These are phyloP conservation scores for Meloidogyne exigua DNA, from an alignment of 1,140 invertebrate genomes.

Conservation along the genomic window DNA sequence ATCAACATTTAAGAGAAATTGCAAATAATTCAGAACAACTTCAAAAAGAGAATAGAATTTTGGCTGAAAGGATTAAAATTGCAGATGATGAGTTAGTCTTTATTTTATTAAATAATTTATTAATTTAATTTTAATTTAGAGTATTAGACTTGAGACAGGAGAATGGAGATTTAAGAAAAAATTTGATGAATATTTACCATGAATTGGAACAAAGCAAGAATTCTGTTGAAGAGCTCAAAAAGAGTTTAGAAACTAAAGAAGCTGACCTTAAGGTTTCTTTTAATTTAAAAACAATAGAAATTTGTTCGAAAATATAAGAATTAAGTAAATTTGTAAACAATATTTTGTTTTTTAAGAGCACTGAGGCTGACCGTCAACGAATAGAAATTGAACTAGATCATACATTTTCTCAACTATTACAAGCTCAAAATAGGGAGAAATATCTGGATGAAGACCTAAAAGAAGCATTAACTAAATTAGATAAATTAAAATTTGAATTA, in stretches of 20 bases:
- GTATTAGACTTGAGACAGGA: neutral
- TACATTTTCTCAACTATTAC: slow-evolving; percentile 5
- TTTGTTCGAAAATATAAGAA: no score
- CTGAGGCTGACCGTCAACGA: neutral
- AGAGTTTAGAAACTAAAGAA: neutral
- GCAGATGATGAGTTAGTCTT: slow-evolving; percentile 14
- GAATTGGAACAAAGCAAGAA: slow-evolving; percentile 18
- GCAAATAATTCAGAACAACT: slow-evolving; percentile 14
- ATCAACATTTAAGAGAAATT: slow-evolving; percentile 7
- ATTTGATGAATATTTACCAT: slow-evolving; percentile 1
- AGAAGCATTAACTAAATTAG: slow-evolving; percentile 15
- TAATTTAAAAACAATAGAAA: neutral
- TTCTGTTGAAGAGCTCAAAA: neutral
- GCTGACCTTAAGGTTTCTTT: slow-evolving; percentile 6
- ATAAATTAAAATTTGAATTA: slow-evolving; percentile 16
- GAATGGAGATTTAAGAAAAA: slow-evolving; percentile 6
- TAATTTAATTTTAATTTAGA: neutral
- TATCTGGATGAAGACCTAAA: slow-evolving; percentile 26
- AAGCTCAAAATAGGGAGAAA: slow-evolving; percentile 21
- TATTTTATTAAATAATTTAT: neutral
- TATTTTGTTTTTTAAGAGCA: slow-evolving; percentile 7
- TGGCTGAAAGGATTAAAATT: neutral
- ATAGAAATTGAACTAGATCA: slow-evolving; percentile 2
- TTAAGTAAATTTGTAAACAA: no score
- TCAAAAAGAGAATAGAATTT: slow-evolving; percentile 7